Evolutionary conservation across 2,888 invertebrate species (phyloP), one percentile per base, ranked within the genome.

Genomic region (Mythimna albipuncta): DNA sequence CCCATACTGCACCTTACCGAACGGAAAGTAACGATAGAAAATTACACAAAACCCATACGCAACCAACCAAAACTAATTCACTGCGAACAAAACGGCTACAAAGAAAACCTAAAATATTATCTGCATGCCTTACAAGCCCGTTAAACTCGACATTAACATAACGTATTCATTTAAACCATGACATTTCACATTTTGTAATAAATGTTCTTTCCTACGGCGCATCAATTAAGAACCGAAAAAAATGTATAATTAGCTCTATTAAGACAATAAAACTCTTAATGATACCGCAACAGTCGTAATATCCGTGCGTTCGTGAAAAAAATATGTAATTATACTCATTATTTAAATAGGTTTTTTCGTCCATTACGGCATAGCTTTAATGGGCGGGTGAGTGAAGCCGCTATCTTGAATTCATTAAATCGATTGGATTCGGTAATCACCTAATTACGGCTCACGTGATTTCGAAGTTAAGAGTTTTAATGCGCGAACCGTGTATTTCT

Each of bases 241-340:
- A 96, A 96, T 95, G 92, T 95, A 95, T 96, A 96, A 96, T 96
- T 95, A 96, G 95, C 90, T 94, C 94, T 95, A 96, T 96, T 95
- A 96, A 96, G 95, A 96, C 96, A 96, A 96, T 96, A 96, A 96
- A 96, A 95, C 91, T 95, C 94, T 95, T 96, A 95, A 96, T 96
- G 96, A 96, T 95, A 94, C 95, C 94, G 94, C 95, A 94, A 94
- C 95, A 94, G 92, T 89, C 92, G 94, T 95, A 94, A 94, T 94
- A 93, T 94, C 94, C 94, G 94, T 95, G 93, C 90, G 93, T 94
- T 95, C 91, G 94, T 95, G 94, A 95, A 95, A 95, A 94, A 94
- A 95, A 94, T 93, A 93, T 95, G 93, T 96, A 96, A 96, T 95
- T 96, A 96, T 95, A 94, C 94, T 95, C 95, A 96, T 96, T 96